Evolutionary conservation across 2,113 vertebrate species (phyloP).

Genomic region (Tapirus terrestris): DNA sequence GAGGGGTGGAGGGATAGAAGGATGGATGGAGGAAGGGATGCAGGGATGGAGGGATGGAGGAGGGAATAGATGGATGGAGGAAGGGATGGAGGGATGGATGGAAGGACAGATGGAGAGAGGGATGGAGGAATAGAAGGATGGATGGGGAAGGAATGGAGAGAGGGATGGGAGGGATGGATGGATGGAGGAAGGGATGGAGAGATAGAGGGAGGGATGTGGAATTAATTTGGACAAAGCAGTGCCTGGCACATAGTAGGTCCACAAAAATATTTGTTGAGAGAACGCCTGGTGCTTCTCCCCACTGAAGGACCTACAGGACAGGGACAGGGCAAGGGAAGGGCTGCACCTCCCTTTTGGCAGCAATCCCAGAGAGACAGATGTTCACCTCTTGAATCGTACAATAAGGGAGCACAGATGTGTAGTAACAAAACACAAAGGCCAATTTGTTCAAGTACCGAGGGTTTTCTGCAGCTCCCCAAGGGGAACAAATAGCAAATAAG

Average conservation of each 20-base stretch:
- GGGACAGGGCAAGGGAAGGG: background rate
- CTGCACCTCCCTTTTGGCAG: background rate
- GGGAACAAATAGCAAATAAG: background rate
- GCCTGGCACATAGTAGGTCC: background rate
- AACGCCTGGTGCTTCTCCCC: background rate
- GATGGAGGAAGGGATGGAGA: background rate
- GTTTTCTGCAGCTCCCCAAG: background rate
- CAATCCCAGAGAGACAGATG: background rate
- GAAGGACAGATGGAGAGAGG: background rate
- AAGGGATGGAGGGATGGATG: background rate
- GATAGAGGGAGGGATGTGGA: background rate
- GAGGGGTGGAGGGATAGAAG: background rate
- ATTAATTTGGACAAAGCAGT: background rate
- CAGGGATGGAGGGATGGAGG: background rate
- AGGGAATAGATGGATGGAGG: too few relatives aligned
- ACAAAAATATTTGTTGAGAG: background rate
- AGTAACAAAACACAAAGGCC: background rate
- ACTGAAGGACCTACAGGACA: background rate
- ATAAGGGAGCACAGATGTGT: background rate
- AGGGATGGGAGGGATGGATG: background rate
- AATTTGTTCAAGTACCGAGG: slow-evolving; percentile 16
- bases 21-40: background rate
- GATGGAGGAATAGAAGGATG: background rate
- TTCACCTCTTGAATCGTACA: background rate
- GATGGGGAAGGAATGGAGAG: background rate